Evolutionary conservation across 2,113 vertebrate species (phyloP).

Genomic region (Pteropus alecto): DNA sequence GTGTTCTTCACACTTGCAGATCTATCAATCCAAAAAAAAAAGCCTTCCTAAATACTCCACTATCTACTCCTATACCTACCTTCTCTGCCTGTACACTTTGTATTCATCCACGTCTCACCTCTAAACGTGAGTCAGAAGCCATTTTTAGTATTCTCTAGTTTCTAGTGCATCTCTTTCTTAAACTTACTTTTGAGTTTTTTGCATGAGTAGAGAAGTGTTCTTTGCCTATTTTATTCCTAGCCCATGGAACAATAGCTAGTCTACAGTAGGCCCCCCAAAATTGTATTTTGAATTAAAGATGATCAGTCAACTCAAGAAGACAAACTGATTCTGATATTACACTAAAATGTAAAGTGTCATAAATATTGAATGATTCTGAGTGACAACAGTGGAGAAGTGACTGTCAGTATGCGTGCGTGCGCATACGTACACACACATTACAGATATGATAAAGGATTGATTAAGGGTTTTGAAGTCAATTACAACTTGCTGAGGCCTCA

Average conservation of each 20-base stretch:
- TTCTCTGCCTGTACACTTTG: background rate
- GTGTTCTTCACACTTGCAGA: background rate
- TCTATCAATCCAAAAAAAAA: background rate
- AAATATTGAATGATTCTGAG: background rate
- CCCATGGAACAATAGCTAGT: background rate
- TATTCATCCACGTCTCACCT: background rate
- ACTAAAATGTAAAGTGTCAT: background rate
- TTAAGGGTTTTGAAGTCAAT: background rate
- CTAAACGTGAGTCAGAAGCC: rapidly evolving
- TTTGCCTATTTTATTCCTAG: background rate
- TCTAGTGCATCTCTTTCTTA: background rate
- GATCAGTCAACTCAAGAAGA: background rate
- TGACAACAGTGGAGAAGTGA: background rate
- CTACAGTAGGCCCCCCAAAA: background rate
- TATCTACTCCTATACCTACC: rapidly evolving
- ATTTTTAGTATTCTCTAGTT: background rate
- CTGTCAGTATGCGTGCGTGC: rapidly evolving
- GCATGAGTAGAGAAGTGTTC: background rate
- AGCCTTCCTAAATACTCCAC: background rate
- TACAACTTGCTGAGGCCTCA: background rate
- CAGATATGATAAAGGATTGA: background rate
- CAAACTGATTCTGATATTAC: background rate
- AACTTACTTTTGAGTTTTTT: background rate
- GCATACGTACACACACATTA: background rate
- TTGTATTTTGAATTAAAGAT: background rate